Conservation (phyloP, 2,888 invertebrate genomes). For the Drosophila macrospina region DNA sequence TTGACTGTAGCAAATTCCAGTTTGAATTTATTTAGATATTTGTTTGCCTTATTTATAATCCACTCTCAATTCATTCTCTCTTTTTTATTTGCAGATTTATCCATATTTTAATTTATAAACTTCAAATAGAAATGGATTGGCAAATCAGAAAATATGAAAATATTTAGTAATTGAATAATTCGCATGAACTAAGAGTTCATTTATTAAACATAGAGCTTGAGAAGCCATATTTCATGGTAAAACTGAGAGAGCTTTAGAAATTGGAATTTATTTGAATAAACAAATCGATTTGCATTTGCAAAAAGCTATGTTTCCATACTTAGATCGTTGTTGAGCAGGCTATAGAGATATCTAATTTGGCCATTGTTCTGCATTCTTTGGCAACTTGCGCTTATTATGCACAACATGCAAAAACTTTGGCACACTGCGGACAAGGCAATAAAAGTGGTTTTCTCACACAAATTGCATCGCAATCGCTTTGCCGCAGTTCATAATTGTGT, state of each 20-base stretch:
- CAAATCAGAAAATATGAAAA: too few relatives aligned
- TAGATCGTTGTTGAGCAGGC: background rate
- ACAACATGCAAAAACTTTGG: constrained; percentile 7
- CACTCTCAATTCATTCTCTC: background rate
- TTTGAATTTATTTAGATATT: too few relatives aligned
- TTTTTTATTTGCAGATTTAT: background rate
- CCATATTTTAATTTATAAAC: background rate
- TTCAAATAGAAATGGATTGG: background rate
- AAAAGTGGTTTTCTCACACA: constrained; percentile 11
- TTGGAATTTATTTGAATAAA: background rate
- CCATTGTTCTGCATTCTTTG: constrained; percentile 2
- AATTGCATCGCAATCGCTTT: constrained; percentile 42
- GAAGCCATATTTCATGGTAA: background rate
- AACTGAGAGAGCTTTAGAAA: too few relatives aligned
- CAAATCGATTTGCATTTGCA: background rate
- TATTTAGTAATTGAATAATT: too few relatives aligned
- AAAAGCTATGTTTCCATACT: background rate
- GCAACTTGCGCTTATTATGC: constrained; percentile 3
- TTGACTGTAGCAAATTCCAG: too few relatives aligned
- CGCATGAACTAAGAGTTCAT: background rate
- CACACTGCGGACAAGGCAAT: constrained; percentile 13
- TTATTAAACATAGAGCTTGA: too few relatives aligned
- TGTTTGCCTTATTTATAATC: too few relatives aligned
- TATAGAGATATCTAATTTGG: background rate
- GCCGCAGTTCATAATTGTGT: constrained; percentile 39